These are phyloP conservation scores for Xiphorhynchus elegans DNA, from an alignment of 2,113 vertebrate genomes.

Conservation along the genomic window DNA sequence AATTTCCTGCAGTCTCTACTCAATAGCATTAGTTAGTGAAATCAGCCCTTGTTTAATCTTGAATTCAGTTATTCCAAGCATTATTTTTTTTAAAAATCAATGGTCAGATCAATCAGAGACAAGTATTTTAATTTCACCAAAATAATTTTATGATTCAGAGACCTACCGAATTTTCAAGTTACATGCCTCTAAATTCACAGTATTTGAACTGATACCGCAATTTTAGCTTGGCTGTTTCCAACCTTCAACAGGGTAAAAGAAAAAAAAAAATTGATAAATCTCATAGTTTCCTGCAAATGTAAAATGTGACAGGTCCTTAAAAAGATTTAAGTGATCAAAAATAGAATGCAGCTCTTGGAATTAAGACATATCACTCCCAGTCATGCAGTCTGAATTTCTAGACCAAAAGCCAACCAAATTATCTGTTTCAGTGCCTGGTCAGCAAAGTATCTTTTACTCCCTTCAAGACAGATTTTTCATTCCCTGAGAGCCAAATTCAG, in stretches of 20 bases:
- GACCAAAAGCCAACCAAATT: neutral
- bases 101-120: neutral
- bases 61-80: neutral
- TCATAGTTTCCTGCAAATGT: neutral
- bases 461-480: neutral
- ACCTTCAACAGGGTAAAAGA: neutral
- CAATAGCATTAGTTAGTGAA: neutral
- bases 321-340: neutral
- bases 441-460: neutral
- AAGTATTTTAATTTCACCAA: neutral
- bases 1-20: constrained; percentile 2
- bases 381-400: neutral
- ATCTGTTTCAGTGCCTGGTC: neutral
- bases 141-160: neutral
- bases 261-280: neutral
- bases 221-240: neutral
- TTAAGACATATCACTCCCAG: neutral
- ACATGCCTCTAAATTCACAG: neutral
- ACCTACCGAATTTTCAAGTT: neutral
- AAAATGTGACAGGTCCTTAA: neutral
- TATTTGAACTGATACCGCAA: neutral
- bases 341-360: neutral
- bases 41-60: neutral
- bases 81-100: neutral
- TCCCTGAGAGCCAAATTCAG: neutral